Evolutionary conservation across 1,140 invertebrate species (phyloP).

Genomic region (Lamellibrachia luymesi): DNA sequence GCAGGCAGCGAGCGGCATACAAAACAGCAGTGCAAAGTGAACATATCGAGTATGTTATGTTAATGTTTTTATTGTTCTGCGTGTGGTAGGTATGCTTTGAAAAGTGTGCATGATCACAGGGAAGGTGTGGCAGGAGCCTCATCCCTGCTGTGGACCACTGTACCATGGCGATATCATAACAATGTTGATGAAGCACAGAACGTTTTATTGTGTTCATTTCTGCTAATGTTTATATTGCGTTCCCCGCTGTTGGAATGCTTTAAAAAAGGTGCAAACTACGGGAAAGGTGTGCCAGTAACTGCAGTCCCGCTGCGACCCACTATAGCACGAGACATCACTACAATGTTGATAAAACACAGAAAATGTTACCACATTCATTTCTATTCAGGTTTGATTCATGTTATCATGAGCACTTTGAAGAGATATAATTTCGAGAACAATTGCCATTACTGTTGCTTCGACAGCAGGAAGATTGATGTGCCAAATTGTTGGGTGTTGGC

Average conservation of each 20-base stretch:
- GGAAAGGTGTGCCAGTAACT: not conserved
- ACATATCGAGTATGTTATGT: not conserved
- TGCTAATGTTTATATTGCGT: not conserved
- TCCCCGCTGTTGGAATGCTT: not conserved
- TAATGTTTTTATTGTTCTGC: not conserved
- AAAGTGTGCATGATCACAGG: not conserved
- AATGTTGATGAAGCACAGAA: not conserved
- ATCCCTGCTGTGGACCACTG: not conserved
- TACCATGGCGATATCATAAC: not conserved
- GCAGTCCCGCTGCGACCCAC: not conserved
- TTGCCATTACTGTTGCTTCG: not conserved
- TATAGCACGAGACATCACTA: not conserved
- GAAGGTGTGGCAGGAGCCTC: not conserved
- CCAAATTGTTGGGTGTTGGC: not conserved
- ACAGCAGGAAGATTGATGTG: not conserved
- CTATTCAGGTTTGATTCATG: not conserved
- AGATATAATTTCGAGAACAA: not conserved
- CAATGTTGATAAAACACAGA: not conserved
- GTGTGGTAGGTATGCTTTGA: not conserved
- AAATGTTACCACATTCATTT: not conserved
- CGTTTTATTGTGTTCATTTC: not conserved
- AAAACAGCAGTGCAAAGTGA: not conserved
- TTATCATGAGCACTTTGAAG: not conserved
- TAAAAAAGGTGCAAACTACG: not conserved
- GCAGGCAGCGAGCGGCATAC: not conserved